Conservation (phyloP, 2,113 vertebrate species). For the Arizona elegans region DNA sequence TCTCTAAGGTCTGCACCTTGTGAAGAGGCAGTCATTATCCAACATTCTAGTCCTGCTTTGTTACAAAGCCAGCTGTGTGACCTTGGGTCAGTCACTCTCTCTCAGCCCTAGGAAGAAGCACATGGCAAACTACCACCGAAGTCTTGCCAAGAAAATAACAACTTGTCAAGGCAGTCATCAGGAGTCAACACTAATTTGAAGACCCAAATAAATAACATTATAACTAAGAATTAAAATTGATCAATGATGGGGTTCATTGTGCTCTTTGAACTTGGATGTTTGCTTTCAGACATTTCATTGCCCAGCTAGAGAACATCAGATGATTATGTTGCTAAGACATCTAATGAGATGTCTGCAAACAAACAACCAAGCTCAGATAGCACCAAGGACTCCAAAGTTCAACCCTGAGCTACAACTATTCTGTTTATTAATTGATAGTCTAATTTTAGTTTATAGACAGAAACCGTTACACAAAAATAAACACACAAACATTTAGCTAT, state of each 20-base stretch:
- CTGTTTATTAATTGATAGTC: neutral
- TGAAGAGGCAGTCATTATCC: neutral
- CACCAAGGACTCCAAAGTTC: neutral
- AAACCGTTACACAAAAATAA: slow-evolving; percentile 31
- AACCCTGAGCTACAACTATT: neutral
- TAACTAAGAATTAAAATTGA: neutral
- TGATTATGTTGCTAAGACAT: neutral
- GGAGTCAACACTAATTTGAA: neutral
- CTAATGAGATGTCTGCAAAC: neutral
- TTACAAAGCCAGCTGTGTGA: neutral
- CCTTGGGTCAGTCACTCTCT: neutral
- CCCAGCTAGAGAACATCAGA: neutral
- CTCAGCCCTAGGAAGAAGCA: neutral
- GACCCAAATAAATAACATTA: neutral
- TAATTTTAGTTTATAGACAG: slow-evolving; percentile 12
- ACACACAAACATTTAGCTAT: neutral
- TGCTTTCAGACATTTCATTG: neutral
- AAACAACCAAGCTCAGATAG: neutral
- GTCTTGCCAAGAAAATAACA: too few species aligned
- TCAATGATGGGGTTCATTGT: neutral
- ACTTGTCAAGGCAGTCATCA: too few species aligned
- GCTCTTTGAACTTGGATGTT: neutral
- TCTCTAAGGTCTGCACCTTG: neutral
- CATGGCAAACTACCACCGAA: too few species aligned
- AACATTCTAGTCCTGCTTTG: slow-evolving; percentile 32